A percentile compares a stretch with the other conserved stretches of the same genome.
phyloP scores from a whole-genome alignment of 2,797 vertebrate species.

The Phrynocephalus guinanensis region DNA sequence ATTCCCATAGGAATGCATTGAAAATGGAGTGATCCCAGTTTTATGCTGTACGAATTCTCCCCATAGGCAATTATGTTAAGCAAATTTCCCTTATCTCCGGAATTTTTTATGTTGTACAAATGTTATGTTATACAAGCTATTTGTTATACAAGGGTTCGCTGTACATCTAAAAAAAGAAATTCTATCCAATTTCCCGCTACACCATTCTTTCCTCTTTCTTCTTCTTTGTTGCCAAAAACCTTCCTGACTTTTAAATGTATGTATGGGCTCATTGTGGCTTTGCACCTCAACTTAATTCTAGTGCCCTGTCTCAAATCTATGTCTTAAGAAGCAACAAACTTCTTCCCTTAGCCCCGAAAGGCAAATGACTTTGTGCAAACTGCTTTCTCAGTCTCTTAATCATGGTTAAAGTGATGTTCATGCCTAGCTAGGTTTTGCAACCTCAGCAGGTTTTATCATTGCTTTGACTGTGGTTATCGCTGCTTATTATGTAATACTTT shows the following conservation, averaged over 20 bases:
- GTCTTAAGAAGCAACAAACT: not conserved
- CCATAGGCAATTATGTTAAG: too few relatives aligned
- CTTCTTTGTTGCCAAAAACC: not conserved
- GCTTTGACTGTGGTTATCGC: too few relatives aligned
- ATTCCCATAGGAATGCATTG: too few relatives aligned
- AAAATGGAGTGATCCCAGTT: too few relatives aligned
- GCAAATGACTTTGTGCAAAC: not conserved
- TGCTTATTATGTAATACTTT: not conserved
- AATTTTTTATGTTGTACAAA: too few relatives aligned
- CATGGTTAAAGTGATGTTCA: not conserved
- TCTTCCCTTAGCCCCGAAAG: too few relatives aligned
- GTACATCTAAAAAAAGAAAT: not conserved
- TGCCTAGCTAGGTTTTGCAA: not conserved
- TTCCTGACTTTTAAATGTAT: not conserved
- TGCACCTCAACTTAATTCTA: not conserved
- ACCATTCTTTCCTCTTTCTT: not conserved
- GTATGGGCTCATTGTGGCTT: not conserved
- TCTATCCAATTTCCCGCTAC: not conserved
- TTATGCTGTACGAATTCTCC: too few relatives aligned
- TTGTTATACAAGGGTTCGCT: too few relatives aligned
- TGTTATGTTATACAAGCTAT: too few relatives aligned
- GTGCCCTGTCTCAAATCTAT: not conserved
- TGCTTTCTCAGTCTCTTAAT: not conserved
- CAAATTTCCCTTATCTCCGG: too few relatives aligned
- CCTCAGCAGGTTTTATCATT: not conserved